Evolutionary conservation across 1,140 invertebrate species (phyloP).

Genomic region (Dendrolimus punctatus): DNA sequence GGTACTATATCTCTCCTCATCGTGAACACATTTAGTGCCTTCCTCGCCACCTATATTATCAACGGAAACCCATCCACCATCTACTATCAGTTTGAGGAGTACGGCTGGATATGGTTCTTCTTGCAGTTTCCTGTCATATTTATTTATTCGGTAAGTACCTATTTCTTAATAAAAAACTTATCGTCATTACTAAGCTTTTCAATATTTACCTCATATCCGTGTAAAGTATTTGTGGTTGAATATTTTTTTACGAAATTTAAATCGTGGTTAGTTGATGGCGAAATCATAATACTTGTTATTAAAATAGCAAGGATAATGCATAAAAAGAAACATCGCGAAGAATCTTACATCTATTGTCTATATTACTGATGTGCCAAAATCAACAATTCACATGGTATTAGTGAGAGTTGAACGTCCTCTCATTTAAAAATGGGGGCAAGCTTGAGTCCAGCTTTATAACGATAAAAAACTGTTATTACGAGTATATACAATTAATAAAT

Average conservation of each 20-base stretch:
- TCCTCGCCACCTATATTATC: constrained; percentile 76
- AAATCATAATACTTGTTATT: too few species aligned
- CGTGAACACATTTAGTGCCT: constrained; percentile 71
- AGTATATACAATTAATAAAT: too few species aligned
- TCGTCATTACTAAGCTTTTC: background rate
- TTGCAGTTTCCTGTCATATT: constrained; percentile 78
- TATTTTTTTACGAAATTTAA: background rate
- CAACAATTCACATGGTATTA: too few species aligned
- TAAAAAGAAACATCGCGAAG: too few species aligned
- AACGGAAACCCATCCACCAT: constrained; percentile 78
- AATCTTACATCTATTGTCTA: too few species aligned
- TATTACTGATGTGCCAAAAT: too few species aligned
- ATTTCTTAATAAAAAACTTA: background rate
- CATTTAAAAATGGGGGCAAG: too few species aligned
- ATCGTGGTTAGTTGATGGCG: too few species aligned
- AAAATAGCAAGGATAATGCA: too few species aligned
- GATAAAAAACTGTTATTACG: too few species aligned
- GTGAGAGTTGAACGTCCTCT: too few species aligned
- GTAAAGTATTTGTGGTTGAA: background rate
- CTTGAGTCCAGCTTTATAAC: too few species aligned
- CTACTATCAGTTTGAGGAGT: constrained; percentile 77
- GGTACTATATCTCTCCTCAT: constrained; percentile 75
- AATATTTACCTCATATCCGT: background rate
- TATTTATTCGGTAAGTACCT: constrained; percentile 72
- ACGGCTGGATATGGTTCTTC: constrained; percentile 78